Base-by-base conservation (phyloP, 2,113 vertebrate genomes). In the Psittacula cyanocephala region DNA sequence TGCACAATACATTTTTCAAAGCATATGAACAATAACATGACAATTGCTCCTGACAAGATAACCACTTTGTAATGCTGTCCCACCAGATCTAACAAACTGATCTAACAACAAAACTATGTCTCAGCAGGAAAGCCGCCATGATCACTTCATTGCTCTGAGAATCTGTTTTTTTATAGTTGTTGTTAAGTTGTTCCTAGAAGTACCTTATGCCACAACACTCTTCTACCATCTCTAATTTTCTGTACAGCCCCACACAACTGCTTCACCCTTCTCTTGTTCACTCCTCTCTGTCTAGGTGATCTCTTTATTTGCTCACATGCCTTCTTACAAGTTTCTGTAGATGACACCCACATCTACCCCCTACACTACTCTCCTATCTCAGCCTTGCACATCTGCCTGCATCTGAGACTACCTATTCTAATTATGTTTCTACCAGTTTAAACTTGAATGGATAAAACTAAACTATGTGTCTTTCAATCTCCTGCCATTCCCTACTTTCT, bases 1-100 rank as follows among this genome's bases (percentile, higher is more conserved):
- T 3, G 44, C 74, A 81, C 85, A 71, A 71, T 60, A 81, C 60
- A 63, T 93, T 96, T 95, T 93, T 82, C 86, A 91, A 77, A 89
- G 70, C 88, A 49, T 65, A 90, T 22, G 65, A 93, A 93, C 93
- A 76, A n/a, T 91, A 93, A 90, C 13, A 72, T 11, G 74, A 81
- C 91, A 90, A 89, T 72, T 95, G 65, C 70, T 95, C 77, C 74
- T 5, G 17, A 82, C 78, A 55, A 95, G 70, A 69, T 33, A 91
- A 84, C 57, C 65, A 78, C 69, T 81, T 75, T 44, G 60, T 72
- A 70, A 52, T 92, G 77, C 70, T 84, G 70, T 87, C 93, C 91
- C 86, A 86, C 70, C 85, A 93, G 60, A 91, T 88, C 82, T 78
- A 79, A 63, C 81, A 91, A 69, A 72, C 63, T 13, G 39, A 71